These are phyloP conservation scores for Acleris cristana DNA, from an alignment of 2,888 invertebrate species.

Conservation along the genomic window DNA sequence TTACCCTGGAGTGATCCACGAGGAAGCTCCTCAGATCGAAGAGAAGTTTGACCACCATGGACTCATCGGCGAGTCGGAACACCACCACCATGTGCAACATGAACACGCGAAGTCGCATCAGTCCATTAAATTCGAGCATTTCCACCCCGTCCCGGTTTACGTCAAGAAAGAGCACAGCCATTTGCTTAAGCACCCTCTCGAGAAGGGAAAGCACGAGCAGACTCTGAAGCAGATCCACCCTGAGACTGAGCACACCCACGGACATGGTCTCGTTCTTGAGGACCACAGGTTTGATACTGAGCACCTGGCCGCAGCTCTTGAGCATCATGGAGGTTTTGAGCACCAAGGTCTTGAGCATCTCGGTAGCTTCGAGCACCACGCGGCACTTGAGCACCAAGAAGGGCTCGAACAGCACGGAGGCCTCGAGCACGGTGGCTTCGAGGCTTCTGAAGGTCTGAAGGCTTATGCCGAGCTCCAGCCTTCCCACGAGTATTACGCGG, in stretches of 20 bases:
- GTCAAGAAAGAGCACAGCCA: slow-evolving; percentile 87
- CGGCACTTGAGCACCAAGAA: slow-evolving; percentile 49
- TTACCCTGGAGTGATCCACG: slow-evolving; percentile 74
- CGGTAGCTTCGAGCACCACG: slow-evolving; percentile 51
- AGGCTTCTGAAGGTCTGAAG: slow-evolving; percentile 58
- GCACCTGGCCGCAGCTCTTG: slow-evolving; percentile 56
- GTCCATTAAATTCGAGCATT: slow-evolving; percentile 88
- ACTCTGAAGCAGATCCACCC: slow-evolving; percentile 85
- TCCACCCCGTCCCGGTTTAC: slow-evolving; percentile 88
- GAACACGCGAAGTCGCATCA: slow-evolving; percentile 88
- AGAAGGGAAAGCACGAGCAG: slow-evolving; percentile 85
- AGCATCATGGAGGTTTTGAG: slow-evolving; percentile 50
- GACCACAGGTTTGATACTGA: slow-evolving; percentile 79
- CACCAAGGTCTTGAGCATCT: slow-evolving; percentile 57
- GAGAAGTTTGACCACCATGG: slow-evolving; percentile 70
- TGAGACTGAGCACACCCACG: slow-evolving; percentile 83
- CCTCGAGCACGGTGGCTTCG: slow-evolving; percentile 45
- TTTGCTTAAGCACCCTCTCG: slow-evolving; percentile 85
- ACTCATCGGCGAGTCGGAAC: slow-evolving; percentile 76
- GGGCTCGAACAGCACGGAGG: slow-evolving; percentile 35
- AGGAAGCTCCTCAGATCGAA: slow-evolving; percentile 69
- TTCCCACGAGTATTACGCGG: slow-evolving; percentile 61
- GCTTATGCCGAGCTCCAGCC: slow-evolving; percentile 67
- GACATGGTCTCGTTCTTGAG: slow-evolving; percentile 84
- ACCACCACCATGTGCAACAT: slow-evolving; percentile 85